phyloP scores from a whole-genome alignment of 2,113 vertebrate genomes.

The Laticauda laticaudata region DNA sequence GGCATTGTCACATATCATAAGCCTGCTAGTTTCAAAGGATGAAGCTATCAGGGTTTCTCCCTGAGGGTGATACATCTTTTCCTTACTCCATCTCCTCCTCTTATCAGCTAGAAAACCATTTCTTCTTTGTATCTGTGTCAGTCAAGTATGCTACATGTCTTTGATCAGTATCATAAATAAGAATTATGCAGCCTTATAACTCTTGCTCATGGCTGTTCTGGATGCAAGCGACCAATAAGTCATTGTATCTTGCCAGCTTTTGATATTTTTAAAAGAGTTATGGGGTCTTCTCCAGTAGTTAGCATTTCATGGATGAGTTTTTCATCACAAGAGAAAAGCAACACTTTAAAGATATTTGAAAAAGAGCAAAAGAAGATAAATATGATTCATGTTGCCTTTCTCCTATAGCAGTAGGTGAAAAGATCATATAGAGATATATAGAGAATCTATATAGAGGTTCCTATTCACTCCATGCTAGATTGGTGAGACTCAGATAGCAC shows the following conservation, averaged over 20 bases:
- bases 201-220: background rate
- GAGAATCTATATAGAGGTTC: background rate
- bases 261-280: background rate
- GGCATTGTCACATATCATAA: background rate
- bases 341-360: background rate
- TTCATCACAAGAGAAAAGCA: background rate
- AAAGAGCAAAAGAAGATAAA: background rate
- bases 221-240: background rate
- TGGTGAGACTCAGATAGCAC: background rate
- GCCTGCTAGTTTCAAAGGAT: background rate
- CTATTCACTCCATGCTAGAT: background rate
- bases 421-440: background rate
- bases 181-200: background rate
- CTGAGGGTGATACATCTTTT: background rate
- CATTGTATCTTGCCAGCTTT: background rate
- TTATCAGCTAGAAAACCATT: background rate
- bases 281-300: background rate
- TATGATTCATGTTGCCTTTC: background rate
- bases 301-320: background rate
- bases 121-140: background rate
- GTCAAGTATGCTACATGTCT: background rate
- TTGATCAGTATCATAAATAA: background rate
- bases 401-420: background rate
- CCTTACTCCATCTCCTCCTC: background rate
- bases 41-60: background rate